Conservation (phyloP, 1,140 invertebrate genomes). For the Cheumatopsyche charites region DNA sequence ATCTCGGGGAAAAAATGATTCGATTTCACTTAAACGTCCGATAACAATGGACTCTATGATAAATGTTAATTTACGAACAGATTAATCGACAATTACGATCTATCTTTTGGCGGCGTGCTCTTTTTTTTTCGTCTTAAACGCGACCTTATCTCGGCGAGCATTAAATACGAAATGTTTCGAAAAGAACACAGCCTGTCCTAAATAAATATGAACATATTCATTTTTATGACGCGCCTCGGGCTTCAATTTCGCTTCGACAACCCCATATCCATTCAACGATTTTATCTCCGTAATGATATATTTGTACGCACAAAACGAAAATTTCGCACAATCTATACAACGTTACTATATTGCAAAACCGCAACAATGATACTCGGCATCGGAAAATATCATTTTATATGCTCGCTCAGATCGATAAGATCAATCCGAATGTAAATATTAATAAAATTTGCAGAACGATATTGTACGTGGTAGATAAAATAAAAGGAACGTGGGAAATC, state of each 20-base stretch:
- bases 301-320: slow-evolving; percentile 9
- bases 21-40: too few relatives aligned
- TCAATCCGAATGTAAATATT: background rate
- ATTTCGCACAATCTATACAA: background rate
- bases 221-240: slow-evolving; percentile 8
- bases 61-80: too few relatives aligned
- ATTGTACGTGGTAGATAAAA: too few relatives aligned
- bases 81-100: too few relatives aligned
- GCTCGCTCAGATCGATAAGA: background rate
- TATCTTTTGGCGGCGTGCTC: too few relatives aligned
- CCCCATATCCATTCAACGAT: slow-evolving; percentile 1
- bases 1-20: too few relatives aligned
- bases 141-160: too few relatives aligned
- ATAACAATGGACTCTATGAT: too few relatives aligned
- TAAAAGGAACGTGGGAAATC: too few relatives aligned
- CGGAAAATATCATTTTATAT: slow-evolving; percentile 15
- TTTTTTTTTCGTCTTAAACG: too few relatives aligned
- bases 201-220: background rate
- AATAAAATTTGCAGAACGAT: too few relatives aligned
- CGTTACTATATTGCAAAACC: background rate
- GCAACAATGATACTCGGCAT: background rate
- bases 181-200: background rate
- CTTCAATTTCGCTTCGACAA: slow-evolving; percentile 20
- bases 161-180: too few relatives aligned
- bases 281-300: slow-evolving; percentile 18